A percentile compares a stretch with the other conserved stretches of the same genome.
Conservation (phyloP, 2,113 vertebrate species). For the Phoxinus phoxinus region DNA sequence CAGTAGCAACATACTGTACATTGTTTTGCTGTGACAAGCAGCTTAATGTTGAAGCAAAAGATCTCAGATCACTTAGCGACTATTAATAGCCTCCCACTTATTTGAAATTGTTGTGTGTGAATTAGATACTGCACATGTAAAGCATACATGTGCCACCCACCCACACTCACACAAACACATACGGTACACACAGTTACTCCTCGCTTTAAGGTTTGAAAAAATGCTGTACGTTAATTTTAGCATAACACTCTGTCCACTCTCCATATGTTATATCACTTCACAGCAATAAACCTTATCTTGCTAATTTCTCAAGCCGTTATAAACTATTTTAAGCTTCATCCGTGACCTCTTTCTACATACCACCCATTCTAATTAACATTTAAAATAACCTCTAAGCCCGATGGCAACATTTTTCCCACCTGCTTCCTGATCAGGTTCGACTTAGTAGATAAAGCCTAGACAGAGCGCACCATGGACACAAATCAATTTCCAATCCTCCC, state of each 20-base stretch:
- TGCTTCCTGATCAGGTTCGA: neutral
- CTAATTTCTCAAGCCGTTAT: neutral
- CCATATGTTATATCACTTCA: slow-evolving; percentile 17
- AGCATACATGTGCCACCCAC: neutral
- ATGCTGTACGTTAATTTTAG: neutral
- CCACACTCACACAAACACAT: neutral
- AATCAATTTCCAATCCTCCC: slow-evolving; percentile 43
- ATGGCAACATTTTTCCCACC: neutral
- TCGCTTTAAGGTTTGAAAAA: neutral
- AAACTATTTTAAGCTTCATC: neutral
- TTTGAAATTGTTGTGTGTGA: slow-evolving; percentile 14
- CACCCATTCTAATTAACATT: slow-evolving; percentile 37
- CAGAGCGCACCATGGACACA: neutral
- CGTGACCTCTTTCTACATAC: neutral
- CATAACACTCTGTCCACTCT: neutral
- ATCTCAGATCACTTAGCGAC: neutral
- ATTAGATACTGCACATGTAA: neutral
- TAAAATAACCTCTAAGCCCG: slow-evolving; percentile 26
- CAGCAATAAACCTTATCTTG: slow-evolving; percentile 2
- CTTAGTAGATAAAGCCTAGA: slow-evolving; percentile 13
- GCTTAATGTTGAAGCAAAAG: neutral
- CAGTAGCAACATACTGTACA: neutral
- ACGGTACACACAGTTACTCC: neutral
- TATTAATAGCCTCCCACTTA: slow-evolving; percentile 9
- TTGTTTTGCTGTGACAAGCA: neutral